These are phyloP conservation scores for Numida meleagris DNA, from an alignment of 2,113 vertebrate genomes.

Conservation along the genomic window DNA sequence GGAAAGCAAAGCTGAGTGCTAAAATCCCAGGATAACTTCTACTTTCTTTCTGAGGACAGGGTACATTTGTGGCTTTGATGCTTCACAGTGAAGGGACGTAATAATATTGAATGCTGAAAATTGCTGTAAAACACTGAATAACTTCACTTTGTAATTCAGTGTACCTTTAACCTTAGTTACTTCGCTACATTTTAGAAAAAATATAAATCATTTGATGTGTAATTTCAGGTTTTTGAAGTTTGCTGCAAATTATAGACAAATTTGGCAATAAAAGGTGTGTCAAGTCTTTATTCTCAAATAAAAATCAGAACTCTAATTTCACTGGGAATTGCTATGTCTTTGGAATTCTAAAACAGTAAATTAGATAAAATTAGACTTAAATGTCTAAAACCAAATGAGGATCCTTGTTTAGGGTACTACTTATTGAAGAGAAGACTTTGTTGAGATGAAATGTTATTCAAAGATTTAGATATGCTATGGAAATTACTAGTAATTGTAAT, in stretches of 20 bases:
- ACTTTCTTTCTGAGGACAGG: not conserved
- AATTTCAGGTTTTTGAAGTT: not conserved
- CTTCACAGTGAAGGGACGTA: not conserved
- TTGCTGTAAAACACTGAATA: not conserved
- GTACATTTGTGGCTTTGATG: not conserved
- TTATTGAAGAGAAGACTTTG: not conserved
- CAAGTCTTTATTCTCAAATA: not conserved
- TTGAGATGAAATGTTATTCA: not conserved
- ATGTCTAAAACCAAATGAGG: not conserved
- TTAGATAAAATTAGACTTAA: not conserved
- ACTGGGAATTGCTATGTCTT: not conserved
- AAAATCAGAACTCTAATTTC: not conserved
- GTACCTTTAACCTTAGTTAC: not conserved
- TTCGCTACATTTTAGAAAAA: not conserved
- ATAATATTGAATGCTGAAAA: not conserved
- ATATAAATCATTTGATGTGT: fast-evolving
- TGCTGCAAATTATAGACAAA: not conserved
- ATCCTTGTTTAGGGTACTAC: not conserved
- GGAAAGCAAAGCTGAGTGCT: not conserved
- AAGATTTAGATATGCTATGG: not conserved
- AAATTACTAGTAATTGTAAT: not conserved
- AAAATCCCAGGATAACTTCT: not conserved
- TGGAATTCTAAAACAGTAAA: not conserved
- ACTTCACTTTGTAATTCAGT: not conserved
- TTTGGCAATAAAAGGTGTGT: not conserved